Percentiles rank a stretch among this genome's conserved stretches.
Evolutionary conservation across 2,888 invertebrate species (phyloP).

Genomic region (Stegophylla sp.): DNA sequence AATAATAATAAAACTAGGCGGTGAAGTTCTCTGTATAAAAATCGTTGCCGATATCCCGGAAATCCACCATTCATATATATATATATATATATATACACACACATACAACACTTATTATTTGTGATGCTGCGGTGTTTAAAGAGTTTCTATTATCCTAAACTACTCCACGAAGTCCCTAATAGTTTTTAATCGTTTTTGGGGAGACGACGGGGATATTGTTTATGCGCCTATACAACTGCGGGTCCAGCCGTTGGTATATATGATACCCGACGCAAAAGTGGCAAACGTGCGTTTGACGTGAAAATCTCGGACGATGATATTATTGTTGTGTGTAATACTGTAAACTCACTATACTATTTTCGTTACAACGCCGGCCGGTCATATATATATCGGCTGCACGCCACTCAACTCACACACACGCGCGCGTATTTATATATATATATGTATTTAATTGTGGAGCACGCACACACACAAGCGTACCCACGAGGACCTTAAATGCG

Average conservation of each 20-base stretch:
- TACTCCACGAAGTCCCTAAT: constrained; percentile 25
- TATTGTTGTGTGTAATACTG: not conserved
- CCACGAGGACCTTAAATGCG: constrained; percentile 40
- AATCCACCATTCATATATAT: constrained; percentile 28
- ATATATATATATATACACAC: not conserved
- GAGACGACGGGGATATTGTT: constrained; percentile 33
- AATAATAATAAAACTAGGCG: not conserved
- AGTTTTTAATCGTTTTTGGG: constrained; percentile 53
- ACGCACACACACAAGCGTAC: not conserved
- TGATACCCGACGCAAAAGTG: constrained; percentile 23
- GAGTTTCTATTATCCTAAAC: constrained; percentile 11
- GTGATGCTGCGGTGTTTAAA: not conserved
- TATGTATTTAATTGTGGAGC: not conserved
- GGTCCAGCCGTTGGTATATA: not conserved
- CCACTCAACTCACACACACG: constrained; percentile 12
- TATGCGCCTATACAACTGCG: not conserved
- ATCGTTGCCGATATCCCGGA: constrained; percentile 44
- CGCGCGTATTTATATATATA: not conserved
- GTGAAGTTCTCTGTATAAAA: not conserved
- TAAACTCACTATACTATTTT: not conserved
- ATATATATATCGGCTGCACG: constrained; percentile 33
- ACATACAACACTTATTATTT: not conserved
- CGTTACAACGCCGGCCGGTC: not conserved
- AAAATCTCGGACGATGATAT: constrained; percentile 34
- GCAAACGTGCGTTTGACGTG: constrained; percentile 54